phyloP scores from a whole-genome alignment of 2,797 vertebrate genomes.

The Gymnothorax reevesii region DNA sequence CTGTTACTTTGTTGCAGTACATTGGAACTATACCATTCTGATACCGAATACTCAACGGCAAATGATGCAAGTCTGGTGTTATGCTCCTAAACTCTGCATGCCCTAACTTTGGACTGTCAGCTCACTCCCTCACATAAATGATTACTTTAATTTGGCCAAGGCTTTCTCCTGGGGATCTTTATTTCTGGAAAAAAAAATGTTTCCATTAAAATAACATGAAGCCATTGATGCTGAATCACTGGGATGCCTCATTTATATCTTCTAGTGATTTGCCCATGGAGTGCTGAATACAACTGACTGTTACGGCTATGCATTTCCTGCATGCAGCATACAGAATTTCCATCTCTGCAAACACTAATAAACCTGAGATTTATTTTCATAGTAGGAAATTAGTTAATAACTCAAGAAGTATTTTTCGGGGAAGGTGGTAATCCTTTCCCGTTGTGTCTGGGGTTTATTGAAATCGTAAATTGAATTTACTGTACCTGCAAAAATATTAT shows the following conservation, averaged over 20 bases:
- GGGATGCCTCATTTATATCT: not conserved
- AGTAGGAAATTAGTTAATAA: not conserved
- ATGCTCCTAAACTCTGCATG: not conserved
- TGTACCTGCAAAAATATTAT: not conserved
- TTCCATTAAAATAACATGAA: not conserved
- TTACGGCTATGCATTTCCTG: not conserved
- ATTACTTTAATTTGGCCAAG: not conserved
- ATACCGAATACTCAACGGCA: constrained; percentile 42
- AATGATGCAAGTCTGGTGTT: not conserved
- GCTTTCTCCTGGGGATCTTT: not conserved
- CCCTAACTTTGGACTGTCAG: not conserved
- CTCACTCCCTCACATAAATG: not conserved
- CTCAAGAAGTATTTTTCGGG: not conserved
- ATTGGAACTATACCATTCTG: too few relatives aligned
- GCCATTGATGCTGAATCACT: not conserved
- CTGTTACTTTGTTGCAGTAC: constrained; percentile 54
- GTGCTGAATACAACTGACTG: not conserved
- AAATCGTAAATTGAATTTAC: not conserved
- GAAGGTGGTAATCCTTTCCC: not conserved
- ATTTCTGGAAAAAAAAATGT: too few relatives aligned
- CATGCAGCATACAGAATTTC: not conserved
- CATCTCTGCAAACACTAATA: not conserved
- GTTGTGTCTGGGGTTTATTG: not conserved
- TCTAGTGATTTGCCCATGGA: not conserved
- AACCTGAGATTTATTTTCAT: not conserved